Evolutionary conservation across 2,888 invertebrate species (phyloP).

Genomic region (Globia sparganii): DNA sequence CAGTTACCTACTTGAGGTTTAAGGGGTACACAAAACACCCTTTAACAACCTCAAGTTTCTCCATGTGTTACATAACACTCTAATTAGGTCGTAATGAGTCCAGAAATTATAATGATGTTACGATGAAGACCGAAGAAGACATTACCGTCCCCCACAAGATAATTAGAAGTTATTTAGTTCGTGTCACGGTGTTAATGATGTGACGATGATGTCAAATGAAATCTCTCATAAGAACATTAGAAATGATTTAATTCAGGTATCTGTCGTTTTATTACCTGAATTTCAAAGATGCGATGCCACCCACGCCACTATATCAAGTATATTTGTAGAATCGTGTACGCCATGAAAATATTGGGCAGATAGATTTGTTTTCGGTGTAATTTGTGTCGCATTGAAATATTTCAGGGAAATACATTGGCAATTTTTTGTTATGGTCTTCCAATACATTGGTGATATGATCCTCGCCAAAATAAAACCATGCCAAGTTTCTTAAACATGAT

Average conservation of each 20-base stretch:
- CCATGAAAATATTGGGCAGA: conserved; percentile 8
- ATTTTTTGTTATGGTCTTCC: neutral
- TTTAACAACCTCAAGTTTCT: neutral
- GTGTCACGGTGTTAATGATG: neutral
- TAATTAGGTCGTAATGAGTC: neutral
- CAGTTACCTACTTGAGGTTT: neutral
- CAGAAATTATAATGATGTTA: conserved; percentile 8
- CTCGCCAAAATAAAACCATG: neutral
- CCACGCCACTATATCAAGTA: neutral
- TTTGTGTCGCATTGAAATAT: neutral
- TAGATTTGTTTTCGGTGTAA: neutral
- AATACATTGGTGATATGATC: neutral
- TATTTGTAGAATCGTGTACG: conserved; percentile 1
- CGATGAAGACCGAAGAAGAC: conserved; percentile 4
- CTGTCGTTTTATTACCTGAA: conserved; percentile 2
- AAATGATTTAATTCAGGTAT: neutral
- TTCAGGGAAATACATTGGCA: neutral
- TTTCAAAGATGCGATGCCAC: neutral
- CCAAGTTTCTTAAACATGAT: neutral
- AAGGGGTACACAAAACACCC: neutral
- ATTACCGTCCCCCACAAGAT: neutral
- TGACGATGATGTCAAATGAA: neutral
- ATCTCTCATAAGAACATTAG: neutral
- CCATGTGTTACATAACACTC: neutral
- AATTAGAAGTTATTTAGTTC: conserved; percentile 9